phyloP scores from a whole-genome alignment of 2,113 vertebrate genomes.

The Turdus rufiventris region DNA sequence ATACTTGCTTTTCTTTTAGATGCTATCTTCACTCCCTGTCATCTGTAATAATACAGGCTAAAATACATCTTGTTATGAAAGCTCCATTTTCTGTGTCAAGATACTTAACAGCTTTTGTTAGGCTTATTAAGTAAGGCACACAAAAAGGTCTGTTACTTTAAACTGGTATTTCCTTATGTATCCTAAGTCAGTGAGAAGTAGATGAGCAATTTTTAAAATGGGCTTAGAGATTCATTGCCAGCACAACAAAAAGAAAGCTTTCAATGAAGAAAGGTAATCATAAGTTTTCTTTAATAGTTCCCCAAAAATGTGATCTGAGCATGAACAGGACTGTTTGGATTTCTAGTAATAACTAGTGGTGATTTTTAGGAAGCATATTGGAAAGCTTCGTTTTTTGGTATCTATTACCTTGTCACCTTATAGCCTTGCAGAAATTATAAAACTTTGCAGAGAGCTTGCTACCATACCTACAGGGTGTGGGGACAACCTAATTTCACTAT shows the following conservation, averaged over 20 bases:
- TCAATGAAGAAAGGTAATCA: neutral
- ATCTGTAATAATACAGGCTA: neutral
- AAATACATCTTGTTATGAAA: neutral
- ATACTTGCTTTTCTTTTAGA: neutral
- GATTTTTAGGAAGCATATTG: neutral
- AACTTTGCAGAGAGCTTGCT: neutral
- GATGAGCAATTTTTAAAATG: neutral
- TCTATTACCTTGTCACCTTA: neutral
- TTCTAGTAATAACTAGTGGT: neutral
- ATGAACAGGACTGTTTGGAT: neutral
- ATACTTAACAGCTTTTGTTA: neutral
- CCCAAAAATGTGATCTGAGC: neutral
- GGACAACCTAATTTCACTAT: neutral
- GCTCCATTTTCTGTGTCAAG: neutral
- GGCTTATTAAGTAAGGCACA: neutral
- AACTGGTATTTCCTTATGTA: neutral
- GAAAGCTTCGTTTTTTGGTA: neutral
- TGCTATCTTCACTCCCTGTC: neutral
- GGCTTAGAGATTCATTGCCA: neutral
- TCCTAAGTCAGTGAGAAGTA: neutral
- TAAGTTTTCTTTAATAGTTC: neutral
- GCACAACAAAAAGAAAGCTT: neutral
- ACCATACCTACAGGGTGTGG: fast-evolving
- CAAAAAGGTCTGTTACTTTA: neutral
- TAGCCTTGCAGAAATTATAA: neutral